Evolutionary conservation across 2,113 vertebrate genomes (phyloP), one percentile per base, ranked within the genome.

Genomic region (Atrichornis clamosus): DNA sequence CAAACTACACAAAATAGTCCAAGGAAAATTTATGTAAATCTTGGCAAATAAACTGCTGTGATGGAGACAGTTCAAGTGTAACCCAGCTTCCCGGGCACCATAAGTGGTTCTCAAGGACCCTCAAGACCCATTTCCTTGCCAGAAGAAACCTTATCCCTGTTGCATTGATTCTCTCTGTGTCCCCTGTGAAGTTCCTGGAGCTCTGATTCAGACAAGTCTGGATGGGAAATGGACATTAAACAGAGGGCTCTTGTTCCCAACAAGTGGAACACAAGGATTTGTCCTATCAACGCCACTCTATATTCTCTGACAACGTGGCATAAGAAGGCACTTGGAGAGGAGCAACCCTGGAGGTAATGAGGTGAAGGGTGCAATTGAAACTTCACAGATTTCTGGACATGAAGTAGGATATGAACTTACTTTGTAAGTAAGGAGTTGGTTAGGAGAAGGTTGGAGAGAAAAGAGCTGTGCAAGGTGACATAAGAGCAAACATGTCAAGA

Each of bases 401-500:
- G 27, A 75, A 55, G 8, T 30, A 67, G 8, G 27, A 67, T 22
- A 49, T 52, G n/a, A 82, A 56, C 12, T 72, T 41, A 39, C 4
- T 46, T 46, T 77, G 13, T 33, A 78, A 41, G 39, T 9, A 41
- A 41, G 39, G 39, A 41, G 39, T 41, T 41, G 39, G 39, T 3
- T 13, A 14, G 28, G 35, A 87, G 18, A 82, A 8, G 18, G 19
- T 1, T 55, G 27, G 27, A 72, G 19, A 44, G 17, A 53, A 35
- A 90, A 90, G 22, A 90, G 19, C 28, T 33, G 9, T 41, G 13
- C 41, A 76, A 76, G 13, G 24, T 49, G 35, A 55, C 1, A 7
- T 9, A 23, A 46, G 20, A 83, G 15, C 32, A 72, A 83, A n/a
- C 3, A 2, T 0, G 0, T 24, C 33, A 32, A 50, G 28, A 35